Evolutionary conservation across 37 sponge, comb jelly and placozoan genomes (phyloP), one percentile per base, ranked within the genome.

Genomic region (Crambe crambe): DNA sequence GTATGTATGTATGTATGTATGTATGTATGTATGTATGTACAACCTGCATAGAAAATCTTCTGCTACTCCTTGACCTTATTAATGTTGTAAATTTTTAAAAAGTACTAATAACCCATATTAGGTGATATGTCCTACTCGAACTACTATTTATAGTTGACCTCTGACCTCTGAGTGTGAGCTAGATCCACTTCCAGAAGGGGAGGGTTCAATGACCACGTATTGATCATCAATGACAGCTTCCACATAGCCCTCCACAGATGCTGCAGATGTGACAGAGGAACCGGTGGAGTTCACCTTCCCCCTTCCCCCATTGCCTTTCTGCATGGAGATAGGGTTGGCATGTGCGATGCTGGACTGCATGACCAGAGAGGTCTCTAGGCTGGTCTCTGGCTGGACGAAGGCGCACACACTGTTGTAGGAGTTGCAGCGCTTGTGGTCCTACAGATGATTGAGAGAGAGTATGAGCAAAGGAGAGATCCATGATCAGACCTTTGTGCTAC

Each of bases 121-220:
- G n/a, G n/a, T n/a, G n/a, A n/a, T n/a, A n/a, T n/a, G n/a, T n/a
- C n/a, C n/a, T n/a, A n/a, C n/a, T n/a, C n/a, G n/a, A n/a, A n/a
- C n/a, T n/a, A n/a, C n/a, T n/a, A n/a, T n/a, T 47, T 12, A 47
- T 15, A 47, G 10, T 47, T 47, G 51, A 47, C 51, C 63, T 29
- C 63, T 61, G 63, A 61, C 63, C 63, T 29, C 25, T 61, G 22
- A 25, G 20, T 3, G 34, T 30, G 67, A 26, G 70, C 42, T 41
- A 42, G 38, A 22, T 2, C 8, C 2, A 23, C 70, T 70, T 70
- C 70, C 42, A 22, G 70, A 42, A 20, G 74, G 73, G 18, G 82
- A 73, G n/a, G 82, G 65, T 39, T 82, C 82, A 9, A 82, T 82
- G 36, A 82, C 54, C 35, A 82, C 82, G 29, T 82, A 82, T 65